Evolutionary conservation across 2,888 invertebrate species (phyloP).

Genomic region (Leucania comma): DNA sequence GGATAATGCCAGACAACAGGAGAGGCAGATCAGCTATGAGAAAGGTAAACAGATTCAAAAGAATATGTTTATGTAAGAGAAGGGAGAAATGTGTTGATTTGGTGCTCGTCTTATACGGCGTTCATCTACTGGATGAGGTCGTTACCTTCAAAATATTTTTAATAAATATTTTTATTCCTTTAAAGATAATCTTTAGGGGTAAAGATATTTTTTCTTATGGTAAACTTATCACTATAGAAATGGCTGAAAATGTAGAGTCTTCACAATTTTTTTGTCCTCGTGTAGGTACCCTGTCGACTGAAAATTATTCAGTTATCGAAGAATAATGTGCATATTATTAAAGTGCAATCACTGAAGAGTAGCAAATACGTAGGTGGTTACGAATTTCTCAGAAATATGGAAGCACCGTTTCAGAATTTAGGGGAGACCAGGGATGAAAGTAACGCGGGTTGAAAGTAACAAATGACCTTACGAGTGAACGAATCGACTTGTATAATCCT

Average conservation of each 20-base stretch:
- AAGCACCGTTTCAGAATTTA: constrained; percentile 76
- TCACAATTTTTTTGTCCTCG: neutral
- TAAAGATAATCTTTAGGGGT: neutral
- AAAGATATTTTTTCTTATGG: too few species aligned
- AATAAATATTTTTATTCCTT: neutral
- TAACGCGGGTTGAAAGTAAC: too few species aligned
- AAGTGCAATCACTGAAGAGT: constrained; percentile 46
- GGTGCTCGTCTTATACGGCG: too few species aligned
- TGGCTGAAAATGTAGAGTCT: constrained; percentile 1
- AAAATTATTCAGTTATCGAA: constrained; percentile 51
- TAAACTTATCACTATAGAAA: too few species aligned
- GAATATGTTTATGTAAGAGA: neutral
- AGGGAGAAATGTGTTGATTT: neutral
- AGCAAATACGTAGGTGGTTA: constrained; percentile 62
- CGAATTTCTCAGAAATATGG: constrained; percentile 73
- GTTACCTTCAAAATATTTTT: too few species aligned
- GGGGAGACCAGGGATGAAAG: too few species aligned
- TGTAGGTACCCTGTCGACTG: neutral
- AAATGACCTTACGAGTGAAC: too few species aligned
- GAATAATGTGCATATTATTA: constrained; percentile 43
- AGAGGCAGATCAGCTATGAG: constrained; percentile 98
- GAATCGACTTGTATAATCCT: too few species aligned
- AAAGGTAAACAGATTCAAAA: constrained; percentile 93
- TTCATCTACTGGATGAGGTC: too few species aligned
- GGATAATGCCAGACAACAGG: constrained; percentile 98